These are phyloP conservation scores for Theropithecus gelada DNA, from an alignment of 2,113 vertebrate species.

Conservation along the genomic window DNA sequence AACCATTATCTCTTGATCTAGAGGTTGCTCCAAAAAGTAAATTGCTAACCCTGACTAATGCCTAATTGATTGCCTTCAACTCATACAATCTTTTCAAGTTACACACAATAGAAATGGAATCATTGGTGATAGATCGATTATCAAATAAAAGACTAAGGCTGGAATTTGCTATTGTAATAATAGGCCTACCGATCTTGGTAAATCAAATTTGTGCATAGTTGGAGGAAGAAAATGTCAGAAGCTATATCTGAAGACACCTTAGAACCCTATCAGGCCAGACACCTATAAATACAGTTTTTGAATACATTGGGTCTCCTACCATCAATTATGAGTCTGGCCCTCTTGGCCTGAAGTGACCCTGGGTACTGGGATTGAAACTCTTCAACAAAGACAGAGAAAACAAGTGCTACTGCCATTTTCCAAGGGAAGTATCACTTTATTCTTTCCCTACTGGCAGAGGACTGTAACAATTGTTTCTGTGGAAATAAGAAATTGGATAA, in stretches of 20 bases:
- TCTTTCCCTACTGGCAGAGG: neutral
- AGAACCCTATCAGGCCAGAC: neutral
- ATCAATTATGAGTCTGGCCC: neutral
- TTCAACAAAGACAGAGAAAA: neutral
- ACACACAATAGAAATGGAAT: neutral
- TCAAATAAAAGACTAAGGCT: neutral
- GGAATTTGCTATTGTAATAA: neutral
- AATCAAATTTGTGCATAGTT: neutral
- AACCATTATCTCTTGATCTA: neutral
- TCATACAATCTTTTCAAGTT: neutral
- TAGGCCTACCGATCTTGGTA: neutral
- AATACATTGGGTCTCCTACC: neutral
- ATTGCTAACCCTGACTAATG: neutral
- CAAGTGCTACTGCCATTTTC: neutral
- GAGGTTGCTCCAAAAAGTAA: neutral
- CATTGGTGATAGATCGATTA: neutral
- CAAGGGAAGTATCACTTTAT: neutral
- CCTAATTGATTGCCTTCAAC: neutral
- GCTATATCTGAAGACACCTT: neutral
- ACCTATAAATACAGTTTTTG: neutral
- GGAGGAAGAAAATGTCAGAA: neutral
- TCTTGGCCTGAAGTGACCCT: neutral
- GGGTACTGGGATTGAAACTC: neutral
- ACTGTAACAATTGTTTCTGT: neutral
- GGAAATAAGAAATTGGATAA: neutral